Percentiles rank a stretch among this genome's conserved stretches.
Evolutionary conservation across 1,140 invertebrate species (phyloP).

Genomic region (Cryptotermes secundus): DNA sequence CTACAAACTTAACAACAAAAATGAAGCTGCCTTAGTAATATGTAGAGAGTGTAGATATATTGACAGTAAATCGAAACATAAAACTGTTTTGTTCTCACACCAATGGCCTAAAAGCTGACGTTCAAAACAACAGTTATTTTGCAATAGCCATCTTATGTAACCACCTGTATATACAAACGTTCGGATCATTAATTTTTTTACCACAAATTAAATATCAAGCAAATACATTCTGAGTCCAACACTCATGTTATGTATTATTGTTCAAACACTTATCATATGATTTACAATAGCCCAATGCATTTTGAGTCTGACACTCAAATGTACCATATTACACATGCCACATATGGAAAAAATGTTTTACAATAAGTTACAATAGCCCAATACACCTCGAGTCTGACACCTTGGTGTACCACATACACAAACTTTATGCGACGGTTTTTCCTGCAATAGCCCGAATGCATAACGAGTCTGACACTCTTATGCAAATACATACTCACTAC

Average conservation of each 20-base stretch:
- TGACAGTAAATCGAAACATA: not conserved
- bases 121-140: not conserved
- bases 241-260: conserved; percentile 35
- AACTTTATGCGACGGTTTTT: conserved; percentile 18
- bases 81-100: not conserved
- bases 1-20: no score
- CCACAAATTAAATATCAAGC: conserved; percentile 26
- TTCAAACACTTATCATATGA: conserved; percentile 25
- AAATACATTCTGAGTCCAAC: conserved; percentile 35
- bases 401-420: conserved; percentile 30
- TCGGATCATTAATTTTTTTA: not conserved
- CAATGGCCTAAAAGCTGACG: not conserved
- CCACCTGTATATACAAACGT: not conserved
- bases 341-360: conserved; percentile 22
- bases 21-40: no score
- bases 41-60: no score
- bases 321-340: conserved; percentile 31
- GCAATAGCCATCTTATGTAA: conserved; percentile 17
- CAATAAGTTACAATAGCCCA: conserved; percentile 32
- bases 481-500: not conserved
- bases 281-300: conserved; percentile 37
- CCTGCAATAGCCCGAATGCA: conserved; percentile 30
- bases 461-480: conserved; percentile 21
- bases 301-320: conserved; percentile 31
- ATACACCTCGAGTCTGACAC: conserved; percentile 32